Conservation (phyloP, 2,113 vertebrate genomes). For the Rhynchomys soricoides region DNA sequence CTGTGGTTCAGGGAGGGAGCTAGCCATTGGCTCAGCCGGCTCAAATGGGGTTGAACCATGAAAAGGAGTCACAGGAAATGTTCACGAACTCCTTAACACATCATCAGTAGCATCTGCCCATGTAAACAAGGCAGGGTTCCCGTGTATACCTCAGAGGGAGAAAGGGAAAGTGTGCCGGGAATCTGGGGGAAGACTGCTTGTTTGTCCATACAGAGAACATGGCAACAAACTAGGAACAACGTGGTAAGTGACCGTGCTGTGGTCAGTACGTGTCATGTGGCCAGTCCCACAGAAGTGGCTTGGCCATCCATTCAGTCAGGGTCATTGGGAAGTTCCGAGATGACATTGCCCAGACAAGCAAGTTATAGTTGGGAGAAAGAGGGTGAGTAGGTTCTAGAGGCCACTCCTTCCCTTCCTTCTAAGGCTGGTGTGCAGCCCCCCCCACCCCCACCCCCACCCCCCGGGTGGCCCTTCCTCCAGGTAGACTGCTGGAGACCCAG, state of each 20-base stretch:
- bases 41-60: rapidly evolving
- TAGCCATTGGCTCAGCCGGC: rapidly evolving
- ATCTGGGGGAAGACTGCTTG: neutral
- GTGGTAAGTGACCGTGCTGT: rapidly evolving
- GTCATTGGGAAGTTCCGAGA: neutral
- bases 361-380: neutral
- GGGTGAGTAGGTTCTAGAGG: rapidly evolving
- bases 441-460: too few species aligned
- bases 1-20: neutral
- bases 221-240: neutral
- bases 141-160: too few species aligned
- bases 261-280: neutral
- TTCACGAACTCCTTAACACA: neutral
- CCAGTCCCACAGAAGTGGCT: neutral
- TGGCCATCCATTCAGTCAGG: neutral
- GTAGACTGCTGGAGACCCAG: neutral
- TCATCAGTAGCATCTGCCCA: rapidly evolving
- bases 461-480: neutral
- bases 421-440: neutral
- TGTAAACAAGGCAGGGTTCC: neutral
- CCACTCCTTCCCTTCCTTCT: too few species aligned
- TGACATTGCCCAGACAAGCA: rapidly evolving
- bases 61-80: neutral
- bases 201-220: rapidly evolving
- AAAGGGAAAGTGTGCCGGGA: rapidly evolving